Evolutionary conservation across 2,888 invertebrate species (phyloP), one percentile per base, ranked within the genome.

Genomic region (Ophion ventricosus): DNA sequence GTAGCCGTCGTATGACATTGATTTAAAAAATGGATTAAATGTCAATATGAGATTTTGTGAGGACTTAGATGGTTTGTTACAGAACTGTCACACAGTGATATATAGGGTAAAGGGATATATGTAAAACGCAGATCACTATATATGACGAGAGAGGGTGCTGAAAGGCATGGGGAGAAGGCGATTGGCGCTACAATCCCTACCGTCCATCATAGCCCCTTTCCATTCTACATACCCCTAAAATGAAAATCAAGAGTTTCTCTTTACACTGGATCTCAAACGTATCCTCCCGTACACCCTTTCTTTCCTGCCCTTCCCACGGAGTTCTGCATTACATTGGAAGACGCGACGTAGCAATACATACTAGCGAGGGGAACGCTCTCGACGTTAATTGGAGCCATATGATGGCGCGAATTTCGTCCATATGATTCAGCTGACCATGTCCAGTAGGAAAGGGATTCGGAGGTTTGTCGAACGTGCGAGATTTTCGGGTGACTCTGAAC

Each of bases 161-260:
- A 59, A 54, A 78, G 73, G 78, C 23, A 78, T 40, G 77, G 69
- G 75, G 69, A 81, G 49, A 69, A 74, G 77, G 25, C 75, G 25
- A 66, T 74, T 54, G 57, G 56, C 49, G 67, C 40, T 26, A 54
- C 84, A 85, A 84, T 77, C 87, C 75, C 73, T 49, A 49, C 17
- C 3, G 17, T 49, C 49, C 49, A 14, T 49, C 87, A 87, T 91
- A 89, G 89, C 69, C 85, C 76, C 80, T 83, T 78, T 70, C 70
- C 5, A 40, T 23, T 54, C 14, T 49, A 14, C 49, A 11, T 63
- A 49, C 69, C 74, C 78, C 66, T 63, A 57, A 66, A 70, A 64
- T 20, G 57, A 78, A 57, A 57, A 14, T 49, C 14, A 11, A 14
- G 49, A 49, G 49, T 49, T 49, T 59, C 35, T 75, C 66, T 25